phyloP scores from a whole-genome alignment of 2,888 invertebrate species.

The Callyntrura guangdongensis region DNA sequence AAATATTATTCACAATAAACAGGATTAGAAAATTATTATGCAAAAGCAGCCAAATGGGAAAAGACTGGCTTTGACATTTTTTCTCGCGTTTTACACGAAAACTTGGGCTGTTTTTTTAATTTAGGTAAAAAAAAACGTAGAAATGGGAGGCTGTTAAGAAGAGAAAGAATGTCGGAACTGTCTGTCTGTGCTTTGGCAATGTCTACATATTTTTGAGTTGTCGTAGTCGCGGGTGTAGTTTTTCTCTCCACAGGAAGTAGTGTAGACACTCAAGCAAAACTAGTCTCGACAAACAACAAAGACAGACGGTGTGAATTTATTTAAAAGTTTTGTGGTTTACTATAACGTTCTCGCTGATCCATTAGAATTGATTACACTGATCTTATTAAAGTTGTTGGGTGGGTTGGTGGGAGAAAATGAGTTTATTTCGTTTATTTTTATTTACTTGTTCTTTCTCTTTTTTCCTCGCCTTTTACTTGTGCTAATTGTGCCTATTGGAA shows the following conservation, averaged over 20 bases:
- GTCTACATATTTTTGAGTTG: too few species aligned
- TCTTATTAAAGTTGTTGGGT: background rate
- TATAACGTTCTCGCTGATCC: background rate
- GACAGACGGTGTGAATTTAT: background rate
- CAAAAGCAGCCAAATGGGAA: slow-evolving; percentile 59
- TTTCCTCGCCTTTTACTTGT: background rate
- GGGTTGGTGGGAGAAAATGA: background rate
- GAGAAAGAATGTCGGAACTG: background rate
- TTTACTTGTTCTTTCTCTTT: too few species aligned
- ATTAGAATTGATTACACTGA: slow-evolving; percentile 27
- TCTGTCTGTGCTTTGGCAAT: too few species aligned
- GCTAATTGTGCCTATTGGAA: background rate
- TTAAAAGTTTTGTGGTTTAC: background rate
- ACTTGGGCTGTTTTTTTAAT: background rate
- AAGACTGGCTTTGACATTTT: slow-evolving; percentile 46
- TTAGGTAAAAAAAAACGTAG: background rate
- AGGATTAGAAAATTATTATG: slow-evolving; percentile 65
- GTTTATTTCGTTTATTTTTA: slow-evolving; percentile 1
- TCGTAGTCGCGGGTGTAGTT: background rate
- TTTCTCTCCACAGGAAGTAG: background rate
- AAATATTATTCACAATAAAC: slow-evolving; percentile 43
- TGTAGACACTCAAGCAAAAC: background rate
- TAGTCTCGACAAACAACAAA: too few species aligned
- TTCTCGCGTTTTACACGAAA: background rate
- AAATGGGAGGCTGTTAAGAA: background rate